Base-by-base conservation (phyloP, 1,140 invertebrate genomes). In the Drosophila guanche region DNA sequence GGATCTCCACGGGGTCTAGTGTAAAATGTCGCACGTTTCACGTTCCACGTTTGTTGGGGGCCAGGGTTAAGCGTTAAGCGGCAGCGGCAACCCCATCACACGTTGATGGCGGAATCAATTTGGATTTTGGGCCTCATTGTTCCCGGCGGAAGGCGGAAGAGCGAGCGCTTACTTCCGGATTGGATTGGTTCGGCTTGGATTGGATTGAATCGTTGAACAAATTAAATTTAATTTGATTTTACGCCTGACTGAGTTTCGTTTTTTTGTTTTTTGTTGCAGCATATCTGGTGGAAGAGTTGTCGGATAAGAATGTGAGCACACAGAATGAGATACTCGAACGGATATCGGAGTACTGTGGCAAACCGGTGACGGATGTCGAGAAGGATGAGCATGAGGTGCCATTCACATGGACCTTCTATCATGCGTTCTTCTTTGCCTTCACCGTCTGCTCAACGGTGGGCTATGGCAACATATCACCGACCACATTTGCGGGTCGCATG, bases 401-500 rank as follows among this genome's bases (percentile, higher is more conserved):
- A 0, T 92, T 92, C 22, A 94, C 93, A 71, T 99, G 97, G 97
- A 97, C 96, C 78, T 98, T 97, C 91, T 98, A 98, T 81, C 97
- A 98, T 91, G 95, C 97, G 0, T 95, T 98, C 76, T 99, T 99
- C 92, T 99, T 99, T 90, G 96, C 97, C 16, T 96, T 98, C 73
- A 99, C 97, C 1, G 97, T 98, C 4, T 95, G 98, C 73, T 98
- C 97, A 81, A 99, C 98, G 5, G 97, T 99, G 72, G 97, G 97
- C 51, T 97, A 98, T 91, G 97, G 97, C 50, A 97, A 97, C 91
- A 93, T 97, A 77, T 94, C 96, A 0, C 96, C 98, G 1, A 97
- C 97, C 7, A 97, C 96, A 1, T 93, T 94, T 57, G 92, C 95
- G 1, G 95, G 96, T 12, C 94, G 97, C 62, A 95, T 98, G 51